Evolutionary conservation across 2,888 invertebrate genomes (phyloP).

Genomic region (Drosophila acutilabella): DNA sequence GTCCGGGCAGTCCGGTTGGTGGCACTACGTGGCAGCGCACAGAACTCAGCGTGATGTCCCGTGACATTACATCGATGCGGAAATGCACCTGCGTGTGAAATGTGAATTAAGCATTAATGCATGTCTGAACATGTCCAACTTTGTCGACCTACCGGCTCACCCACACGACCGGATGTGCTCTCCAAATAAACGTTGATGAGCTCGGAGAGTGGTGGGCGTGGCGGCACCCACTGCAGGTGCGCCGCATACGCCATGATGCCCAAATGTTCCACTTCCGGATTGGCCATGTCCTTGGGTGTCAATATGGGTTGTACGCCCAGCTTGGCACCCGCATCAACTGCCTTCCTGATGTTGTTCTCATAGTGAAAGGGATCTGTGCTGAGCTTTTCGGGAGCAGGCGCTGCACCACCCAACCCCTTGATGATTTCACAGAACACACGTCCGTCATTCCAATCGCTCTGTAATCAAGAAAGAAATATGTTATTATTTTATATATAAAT

Average conservation of each 20-base stretch:
- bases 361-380: conserved; percentile 91
- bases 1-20: conserved; percentile 88
- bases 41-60: conserved; percentile 90
- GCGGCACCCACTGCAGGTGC: conserved; percentile 94
- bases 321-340: conserved; percentile 89
- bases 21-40: conserved; percentile 92
- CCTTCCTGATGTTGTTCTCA: conserved; percentile 92
- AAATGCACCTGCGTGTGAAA: conserved; percentile 89
- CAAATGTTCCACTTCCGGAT: conserved; percentile 97
- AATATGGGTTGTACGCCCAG: conserved; percentile 94
- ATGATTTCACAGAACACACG: conserved; percentile 94
- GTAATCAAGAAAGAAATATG: conserved; percentile 55
- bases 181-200: conserved; percentile 92
- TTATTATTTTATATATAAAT: no score
- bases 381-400: conserved; percentile 92
- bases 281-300: conserved; percentile 97
- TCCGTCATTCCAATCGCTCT: conserved; percentile 99
- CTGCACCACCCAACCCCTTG: conserved; percentile 94
- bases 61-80: conserved; percentile 90
- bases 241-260: conserved; percentile 99
- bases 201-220: conserved; percentile 93
- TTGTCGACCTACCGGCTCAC: conserved; percentile 90
- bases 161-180: conserved; percentile 93
- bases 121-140: not conserved
- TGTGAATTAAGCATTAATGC: conserved; percentile 60